Percentiles rank a stretch among this genome's conserved stretches.
Conservation (phyloP, 2,888 invertebrate genomes). For the Drosophila mulleri region DNA sequence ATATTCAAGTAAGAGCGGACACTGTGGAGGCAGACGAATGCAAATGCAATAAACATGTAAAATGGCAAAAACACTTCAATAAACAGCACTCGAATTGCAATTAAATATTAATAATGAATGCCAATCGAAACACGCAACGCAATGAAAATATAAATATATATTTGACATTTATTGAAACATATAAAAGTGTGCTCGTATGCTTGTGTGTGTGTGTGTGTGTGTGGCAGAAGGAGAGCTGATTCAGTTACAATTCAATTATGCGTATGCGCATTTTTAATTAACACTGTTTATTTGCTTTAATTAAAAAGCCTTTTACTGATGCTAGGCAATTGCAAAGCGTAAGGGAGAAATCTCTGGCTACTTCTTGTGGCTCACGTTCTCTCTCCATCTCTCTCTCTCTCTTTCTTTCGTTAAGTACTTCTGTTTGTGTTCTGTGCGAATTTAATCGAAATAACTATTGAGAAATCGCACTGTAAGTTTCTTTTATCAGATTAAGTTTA, state of each 20-base stretch:
- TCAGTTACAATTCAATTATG: constrained; percentile 60
- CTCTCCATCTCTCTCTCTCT: not conserved
- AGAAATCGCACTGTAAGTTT: not conserved
- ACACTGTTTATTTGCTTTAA: constrained; percentile 60
- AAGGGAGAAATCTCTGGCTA: not conserved
- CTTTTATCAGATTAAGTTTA: not conserved
- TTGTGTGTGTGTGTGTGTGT: not conserved
- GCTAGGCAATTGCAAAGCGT: not conserved
- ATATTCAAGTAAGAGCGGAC: not conserved
- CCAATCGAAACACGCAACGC: constrained; percentile 17
- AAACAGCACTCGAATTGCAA: constrained; percentile 58
- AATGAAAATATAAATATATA: constrained; percentile 11
- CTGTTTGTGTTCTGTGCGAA: not conserved
- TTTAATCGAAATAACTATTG: not conserved
- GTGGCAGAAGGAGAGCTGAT: not conserved
- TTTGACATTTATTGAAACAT: constrained; percentile 6
- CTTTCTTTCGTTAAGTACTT: not conserved
- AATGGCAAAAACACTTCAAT: constrained; percentile 61
- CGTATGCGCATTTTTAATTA: constrained; percentile 61
- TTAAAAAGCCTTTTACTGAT: constrained; percentile 37
- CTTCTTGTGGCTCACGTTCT: not conserved
- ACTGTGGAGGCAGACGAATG: not conserved
- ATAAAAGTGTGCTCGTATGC: too few species aligned
- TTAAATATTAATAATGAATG: constrained; percentile 57
- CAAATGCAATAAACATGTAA: constrained; percentile 53